Conservation (phyloP, 2,888 invertebrate species). For the Philopedon plagiatum region DNA sequence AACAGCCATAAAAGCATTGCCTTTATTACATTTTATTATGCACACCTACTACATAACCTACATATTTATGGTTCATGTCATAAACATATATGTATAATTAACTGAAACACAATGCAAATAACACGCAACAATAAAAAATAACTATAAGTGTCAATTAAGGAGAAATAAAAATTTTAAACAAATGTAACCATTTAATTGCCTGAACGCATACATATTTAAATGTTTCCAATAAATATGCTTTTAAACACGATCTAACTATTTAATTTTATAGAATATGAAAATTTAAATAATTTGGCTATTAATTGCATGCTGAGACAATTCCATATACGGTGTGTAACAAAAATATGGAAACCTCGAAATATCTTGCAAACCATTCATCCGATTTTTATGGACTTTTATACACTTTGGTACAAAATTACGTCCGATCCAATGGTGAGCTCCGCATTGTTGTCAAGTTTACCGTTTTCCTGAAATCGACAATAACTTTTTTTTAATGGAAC, state of each 20-base stretch:
- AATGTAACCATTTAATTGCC: slow-evolving; percentile 3
- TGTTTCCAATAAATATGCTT: background rate
- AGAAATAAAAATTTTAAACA: slow-evolving; percentile 7
- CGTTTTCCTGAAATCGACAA: no score
- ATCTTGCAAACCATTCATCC: no score
- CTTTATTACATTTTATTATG: slow-evolving; percentile 21
- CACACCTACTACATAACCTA: slow-evolving; percentile 19
- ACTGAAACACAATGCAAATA: slow-evolving; percentile 16
- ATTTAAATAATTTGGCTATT: background rate
- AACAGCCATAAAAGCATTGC: slow-evolving; percentile 11
- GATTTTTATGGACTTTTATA: no score
- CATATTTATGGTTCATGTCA: slow-evolving; percentile 24
- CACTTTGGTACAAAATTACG: no score
- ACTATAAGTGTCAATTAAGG: slow-evolving; percentile 15
- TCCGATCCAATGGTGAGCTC: no score
- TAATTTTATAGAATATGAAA: background rate
- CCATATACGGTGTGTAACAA: no score
- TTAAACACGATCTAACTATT: background rate
- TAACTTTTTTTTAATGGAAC: no score
- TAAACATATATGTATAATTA: slow-evolving; percentile 16
- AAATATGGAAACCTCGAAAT: no score
- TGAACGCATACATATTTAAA: background rate
- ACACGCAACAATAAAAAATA: slow-evolving; percentile 23
- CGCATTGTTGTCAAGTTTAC: no score
- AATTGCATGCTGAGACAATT: background rate